phyloP scores from a whole-genome alignment of 1,140 invertebrate species.

The Temnothorax longispinosus region DNA sequence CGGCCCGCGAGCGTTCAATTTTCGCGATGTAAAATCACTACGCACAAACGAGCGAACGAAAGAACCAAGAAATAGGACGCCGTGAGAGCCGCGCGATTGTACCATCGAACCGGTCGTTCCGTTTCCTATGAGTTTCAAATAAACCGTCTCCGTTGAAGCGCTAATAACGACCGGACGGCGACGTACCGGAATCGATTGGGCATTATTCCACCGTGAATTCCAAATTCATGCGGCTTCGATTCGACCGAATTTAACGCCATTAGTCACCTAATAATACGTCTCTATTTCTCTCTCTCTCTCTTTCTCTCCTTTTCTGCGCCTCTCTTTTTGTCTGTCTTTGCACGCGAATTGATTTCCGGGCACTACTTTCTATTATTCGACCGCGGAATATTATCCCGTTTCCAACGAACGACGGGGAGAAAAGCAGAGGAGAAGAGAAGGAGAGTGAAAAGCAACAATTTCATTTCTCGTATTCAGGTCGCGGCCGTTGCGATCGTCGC shows the following conservation, averaged over 20 bases:
- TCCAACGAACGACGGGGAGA: conserved; percentile 16
- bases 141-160: conserved; percentile 11
- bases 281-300: background rate
- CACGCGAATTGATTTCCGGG: conserved; percentile 11
- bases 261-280: background rate
- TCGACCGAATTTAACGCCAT: conserved; percentile 11
- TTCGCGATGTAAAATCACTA: conserved; percentile 37
- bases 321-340: background rate
- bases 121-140: conserved; percentile 10
- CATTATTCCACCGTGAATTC: conserved; percentile 14
- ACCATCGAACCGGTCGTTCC: background rate
- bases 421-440: conserved; percentile 28
- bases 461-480: conserved; percentile 56
- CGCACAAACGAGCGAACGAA: background rate
- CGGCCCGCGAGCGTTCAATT: background rate
- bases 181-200: conserved; percentile 4
- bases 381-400: conserved; percentile 45
- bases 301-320: background rate
- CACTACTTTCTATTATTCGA: conserved; percentile 49
- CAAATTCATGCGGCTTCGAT: conserved; percentile 18
- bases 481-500: conserved; percentile 44
- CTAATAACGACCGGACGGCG: conserved; percentile 18
- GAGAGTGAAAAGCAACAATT: conserved; percentile 62
- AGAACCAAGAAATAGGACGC: background rate
- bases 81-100: background rate